Evolutionary conservation across 2,888 invertebrate species (phyloP).

Genomic region (Phyllotreta striolata): DNA sequence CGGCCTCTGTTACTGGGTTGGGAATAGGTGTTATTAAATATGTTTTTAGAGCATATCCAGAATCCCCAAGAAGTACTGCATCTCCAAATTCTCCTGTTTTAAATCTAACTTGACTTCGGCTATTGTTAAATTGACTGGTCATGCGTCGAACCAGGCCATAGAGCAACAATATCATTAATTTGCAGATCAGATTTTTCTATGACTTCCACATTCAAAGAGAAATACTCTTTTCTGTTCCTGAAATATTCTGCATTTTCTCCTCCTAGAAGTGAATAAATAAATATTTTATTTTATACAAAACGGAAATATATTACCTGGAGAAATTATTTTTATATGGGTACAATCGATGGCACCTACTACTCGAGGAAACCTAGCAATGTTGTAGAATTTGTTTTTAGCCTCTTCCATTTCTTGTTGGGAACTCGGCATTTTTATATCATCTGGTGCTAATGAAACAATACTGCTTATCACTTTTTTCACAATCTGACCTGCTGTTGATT

Average conservation of each 20-base stretch:
- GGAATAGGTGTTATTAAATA: constrained; percentile 43
- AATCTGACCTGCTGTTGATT: background rate
- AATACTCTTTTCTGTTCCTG: constrained; percentile 46
- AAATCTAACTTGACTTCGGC: constrained; percentile 40
- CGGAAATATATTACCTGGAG: too few species aligned
- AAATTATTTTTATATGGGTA: too few species aligned
- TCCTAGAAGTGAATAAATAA: constrained; percentile 38
- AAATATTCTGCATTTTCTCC: constrained; percentile 45
- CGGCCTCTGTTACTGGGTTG: constrained; percentile 30
- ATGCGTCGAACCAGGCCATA: constrained; percentile 49
- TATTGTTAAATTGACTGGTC: constrained; percentile 48
- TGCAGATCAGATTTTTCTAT: constrained; percentile 42
- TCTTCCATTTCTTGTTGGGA: too few species aligned
- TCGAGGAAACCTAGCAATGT: too few species aligned
- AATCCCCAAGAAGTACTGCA: constrained; percentile 30
- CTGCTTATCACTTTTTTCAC: constrained; percentile 1
- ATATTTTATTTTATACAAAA: too few species aligned
- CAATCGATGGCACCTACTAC: too few species aligned
- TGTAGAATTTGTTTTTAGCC: too few species aligned
- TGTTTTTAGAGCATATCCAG: constrained; percentile 45
- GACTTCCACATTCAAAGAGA: constrained; percentile 48
- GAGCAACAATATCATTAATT: constrained; percentile 45
- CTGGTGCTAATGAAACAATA: background rate
- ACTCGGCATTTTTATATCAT: too few species aligned
- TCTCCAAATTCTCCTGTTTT: constrained; percentile 37